Percentiles rank a stretch among this genome's conserved stretches.
Conservation (phyloP, 2,797 vertebrate species). For the Hypotaenidia philippensis region DNA sequence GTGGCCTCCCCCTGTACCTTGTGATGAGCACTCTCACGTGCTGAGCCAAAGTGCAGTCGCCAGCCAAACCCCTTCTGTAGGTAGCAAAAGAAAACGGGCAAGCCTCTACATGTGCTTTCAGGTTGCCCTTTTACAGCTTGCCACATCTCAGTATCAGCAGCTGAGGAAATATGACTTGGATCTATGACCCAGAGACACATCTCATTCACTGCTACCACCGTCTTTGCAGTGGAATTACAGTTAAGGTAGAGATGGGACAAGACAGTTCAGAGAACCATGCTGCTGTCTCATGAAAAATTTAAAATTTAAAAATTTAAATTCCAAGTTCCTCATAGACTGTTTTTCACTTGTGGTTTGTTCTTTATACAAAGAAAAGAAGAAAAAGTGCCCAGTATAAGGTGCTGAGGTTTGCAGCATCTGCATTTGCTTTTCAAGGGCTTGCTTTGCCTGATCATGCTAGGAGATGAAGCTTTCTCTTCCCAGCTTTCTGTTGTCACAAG, state of each 20-base stretch:
- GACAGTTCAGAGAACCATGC: neutral
- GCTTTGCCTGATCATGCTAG: neutral
- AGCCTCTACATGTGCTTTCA: neutral
- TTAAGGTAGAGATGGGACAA: neutral
- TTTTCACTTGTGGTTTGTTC: neutral
- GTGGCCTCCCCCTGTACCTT: neutral
- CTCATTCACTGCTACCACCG: neutral
- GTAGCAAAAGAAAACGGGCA: neutral
- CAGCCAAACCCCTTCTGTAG: neutral
- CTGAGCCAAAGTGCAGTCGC: neutral
- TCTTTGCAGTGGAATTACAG: neutral
- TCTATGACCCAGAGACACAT: neutral
- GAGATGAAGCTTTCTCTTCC: neutral
- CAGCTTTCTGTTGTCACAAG: neutral
- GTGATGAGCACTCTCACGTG: neutral
- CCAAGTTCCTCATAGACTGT: neutral
- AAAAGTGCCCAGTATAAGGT: accelerated
- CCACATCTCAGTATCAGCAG: neutral
- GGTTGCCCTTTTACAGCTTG: neutral
- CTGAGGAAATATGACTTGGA: neutral
- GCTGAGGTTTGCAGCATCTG: neutral
- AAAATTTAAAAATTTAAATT: neutral
- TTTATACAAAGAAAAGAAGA: neutral
- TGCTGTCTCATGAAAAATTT: neutral
- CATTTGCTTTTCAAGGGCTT: neutral